Conservation (phyloP, 1,140 invertebrate genomes). For the Drosophila tani region DNA sequence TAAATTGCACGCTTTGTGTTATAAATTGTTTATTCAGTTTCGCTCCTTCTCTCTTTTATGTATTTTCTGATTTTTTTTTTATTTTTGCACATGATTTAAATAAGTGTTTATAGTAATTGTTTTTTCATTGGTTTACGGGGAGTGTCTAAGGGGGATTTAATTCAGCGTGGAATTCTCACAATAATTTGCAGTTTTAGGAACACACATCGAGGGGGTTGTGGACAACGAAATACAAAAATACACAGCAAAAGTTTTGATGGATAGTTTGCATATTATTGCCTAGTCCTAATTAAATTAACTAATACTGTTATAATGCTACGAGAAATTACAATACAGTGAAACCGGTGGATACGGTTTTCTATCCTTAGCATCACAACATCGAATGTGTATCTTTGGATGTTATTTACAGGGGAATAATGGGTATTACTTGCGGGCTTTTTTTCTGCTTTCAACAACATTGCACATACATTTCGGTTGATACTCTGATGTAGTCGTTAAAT, state of each 20-base stretch:
- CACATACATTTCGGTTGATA: constrained; percentile 72
- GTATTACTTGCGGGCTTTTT: constrained; percentile 14
- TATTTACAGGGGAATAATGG: constrained; percentile 43
- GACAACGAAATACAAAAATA: constrained; percentile 49
- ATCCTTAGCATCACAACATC: constrained; percentile 63
- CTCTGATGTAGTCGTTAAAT: background rate
- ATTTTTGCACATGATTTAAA: constrained; percentile 81
- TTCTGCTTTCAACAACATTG: constrained; percentile 59
- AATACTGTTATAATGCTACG: constrained; percentile 80
- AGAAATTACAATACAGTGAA: constrained; percentile 53
- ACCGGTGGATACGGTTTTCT: constrained; percentile 37
- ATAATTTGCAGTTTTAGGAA: constrained; percentile 73
- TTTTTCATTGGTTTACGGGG: constrained; percentile 45
- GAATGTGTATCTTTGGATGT: constrained; percentile 45
- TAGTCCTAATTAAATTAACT: constrained; percentile 81
- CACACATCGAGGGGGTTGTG: constrained; percentile 34
- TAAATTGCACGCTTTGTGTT: constrained; percentile 57
- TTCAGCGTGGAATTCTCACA: constrained; percentile 71
- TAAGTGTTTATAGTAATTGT: constrained; percentile 59
- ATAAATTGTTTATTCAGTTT: constrained; percentile 77
- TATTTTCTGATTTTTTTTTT: constrained; percentile 14
- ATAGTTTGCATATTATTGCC: constrained; percentile 30
- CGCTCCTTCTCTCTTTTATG: constrained; percentile 21
- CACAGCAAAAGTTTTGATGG: constrained; percentile 18
- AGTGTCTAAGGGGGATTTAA: constrained; percentile 54